Evolutionary conservation across 2,113 vertebrate genomes (phyloP).

Genomic region (Xiphophorus hellerii): DNA sequence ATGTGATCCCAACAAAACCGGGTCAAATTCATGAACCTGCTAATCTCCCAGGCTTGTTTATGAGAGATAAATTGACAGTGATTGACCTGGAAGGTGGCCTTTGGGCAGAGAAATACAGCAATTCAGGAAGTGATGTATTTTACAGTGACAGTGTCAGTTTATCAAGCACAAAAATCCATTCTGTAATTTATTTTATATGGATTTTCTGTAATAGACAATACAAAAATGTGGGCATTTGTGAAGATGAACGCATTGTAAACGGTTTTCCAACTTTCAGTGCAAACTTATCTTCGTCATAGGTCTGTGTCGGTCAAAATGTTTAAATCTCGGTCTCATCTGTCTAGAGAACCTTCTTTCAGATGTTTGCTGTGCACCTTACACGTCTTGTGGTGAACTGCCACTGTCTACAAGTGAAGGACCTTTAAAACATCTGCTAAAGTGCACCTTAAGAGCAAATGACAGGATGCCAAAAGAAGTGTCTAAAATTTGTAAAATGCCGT

Average conservation of each 20-base stretch:
- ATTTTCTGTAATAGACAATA: neutral
- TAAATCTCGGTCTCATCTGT: no score
- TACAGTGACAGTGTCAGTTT: neutral
- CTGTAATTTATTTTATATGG: neutral
- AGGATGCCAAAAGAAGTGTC: neutral
- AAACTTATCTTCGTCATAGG: no score
- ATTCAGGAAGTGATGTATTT: neutral
- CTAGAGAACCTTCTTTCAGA: no score
- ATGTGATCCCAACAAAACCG: constrained; percentile 49
- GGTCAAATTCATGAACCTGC: constrained; percentile 65
- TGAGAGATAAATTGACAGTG: constrained; percentile 63
- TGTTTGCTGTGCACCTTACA: no score
- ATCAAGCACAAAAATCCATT: neutral
- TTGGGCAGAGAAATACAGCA: constrained; percentile 12
- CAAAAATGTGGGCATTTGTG: neutral
- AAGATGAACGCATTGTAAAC: neutral
- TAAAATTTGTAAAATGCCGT: no score
- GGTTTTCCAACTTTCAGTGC: neutral
- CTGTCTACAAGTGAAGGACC: neutral
- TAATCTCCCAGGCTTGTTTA: constrained; percentile 62
- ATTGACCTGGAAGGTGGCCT: constrained; percentile 76
- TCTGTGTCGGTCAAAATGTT: no score
- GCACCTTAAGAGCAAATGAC: neutral
- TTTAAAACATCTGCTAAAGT: neutral
- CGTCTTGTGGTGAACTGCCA: no score